These are phyloP conservation scores for Maccullochella peelii DNA, from an alignment of 2,113 vertebrate species.

Conservation along the genomic window DNA sequence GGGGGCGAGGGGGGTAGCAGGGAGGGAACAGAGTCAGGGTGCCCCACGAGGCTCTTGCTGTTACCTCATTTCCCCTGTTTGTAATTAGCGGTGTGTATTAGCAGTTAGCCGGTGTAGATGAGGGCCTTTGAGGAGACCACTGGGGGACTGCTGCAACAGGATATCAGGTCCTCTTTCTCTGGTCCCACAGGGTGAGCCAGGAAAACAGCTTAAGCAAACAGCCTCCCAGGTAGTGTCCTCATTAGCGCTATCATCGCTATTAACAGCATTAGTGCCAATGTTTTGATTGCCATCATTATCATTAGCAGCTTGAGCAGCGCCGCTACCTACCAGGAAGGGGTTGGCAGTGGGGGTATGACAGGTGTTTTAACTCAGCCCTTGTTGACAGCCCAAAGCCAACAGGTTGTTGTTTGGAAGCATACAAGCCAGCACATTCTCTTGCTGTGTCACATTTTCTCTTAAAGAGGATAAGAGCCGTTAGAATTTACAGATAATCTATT, in stretches of 20 bases:
- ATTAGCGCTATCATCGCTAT: constrained; percentile 74
- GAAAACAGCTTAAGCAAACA: constrained; percentile 82
- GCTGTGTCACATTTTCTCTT: neutral
- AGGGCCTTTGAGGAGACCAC: constrained; percentile 63
- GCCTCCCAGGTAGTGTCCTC: constrained; percentile 79
- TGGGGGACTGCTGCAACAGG: constrained; percentile 58
- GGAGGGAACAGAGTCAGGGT: constrained; percentile 21
- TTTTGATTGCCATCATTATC: constrained; percentile 80
- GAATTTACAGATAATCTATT: neutral
- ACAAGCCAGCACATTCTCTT: neutral
- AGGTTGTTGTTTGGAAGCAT: constrained; percentile 44
- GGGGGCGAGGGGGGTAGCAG: constrained; percentile 13
- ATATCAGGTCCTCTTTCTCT: constrained; percentile 58
- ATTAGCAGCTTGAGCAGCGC: constrained; percentile 67
- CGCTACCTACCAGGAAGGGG: constrained; percentile 58
- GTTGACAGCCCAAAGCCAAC: constrained; percentile 47
- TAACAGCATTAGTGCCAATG: constrained; percentile 75
- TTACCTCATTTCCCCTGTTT: constrained; percentile 77
- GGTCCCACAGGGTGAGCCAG: constrained; percentile 68
- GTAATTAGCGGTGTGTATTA: constrained; percentile 82
- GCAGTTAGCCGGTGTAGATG: constrained; percentile 66
- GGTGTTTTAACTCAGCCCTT: constrained; percentile 65
- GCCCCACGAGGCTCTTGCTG: constrained; percentile 39
- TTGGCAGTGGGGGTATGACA: constrained; percentile 59
- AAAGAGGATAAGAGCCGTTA: neutral